Conservation (phyloP, 2,888 invertebrate genomes). For the Gastracanthus pulcherrimus region DNA sequence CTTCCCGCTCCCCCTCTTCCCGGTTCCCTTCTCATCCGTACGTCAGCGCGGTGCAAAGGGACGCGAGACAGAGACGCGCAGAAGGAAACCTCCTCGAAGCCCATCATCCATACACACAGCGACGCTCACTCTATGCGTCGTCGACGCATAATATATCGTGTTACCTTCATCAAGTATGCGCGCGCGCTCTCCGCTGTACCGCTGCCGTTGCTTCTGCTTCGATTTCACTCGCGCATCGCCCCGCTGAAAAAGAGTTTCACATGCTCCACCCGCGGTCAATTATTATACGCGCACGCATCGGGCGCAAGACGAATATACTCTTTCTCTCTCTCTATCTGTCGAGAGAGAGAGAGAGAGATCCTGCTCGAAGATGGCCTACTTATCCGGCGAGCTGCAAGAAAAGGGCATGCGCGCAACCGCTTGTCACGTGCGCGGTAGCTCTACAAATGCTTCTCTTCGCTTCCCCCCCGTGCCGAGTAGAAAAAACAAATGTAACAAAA, state of each 20-base stretch:
- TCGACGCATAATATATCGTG: slow-evolving; percentile 32
- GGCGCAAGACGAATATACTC: too few species aligned
- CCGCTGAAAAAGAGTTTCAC: not conserved
- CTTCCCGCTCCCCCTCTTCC: too few species aligned
- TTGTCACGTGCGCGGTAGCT: not conserved
- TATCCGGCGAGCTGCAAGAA: slow-evolving; percentile 65
- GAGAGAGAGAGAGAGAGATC: slow-evolving; percentile 65
- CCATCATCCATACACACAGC: not conserved
- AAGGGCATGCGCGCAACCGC: slow-evolving; percentile 16
- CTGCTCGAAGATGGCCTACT: slow-evolving; percentile 73
- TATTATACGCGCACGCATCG: slow-evolving; percentile 7
- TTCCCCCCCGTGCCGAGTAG: not conserved
- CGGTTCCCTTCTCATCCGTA: not conserved
- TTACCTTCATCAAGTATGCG: slow-evolving; percentile 55
- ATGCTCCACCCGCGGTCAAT: not conserved
- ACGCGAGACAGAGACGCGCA: not conserved
- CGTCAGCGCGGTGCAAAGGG: not conserved
- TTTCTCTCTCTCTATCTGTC: too few species aligned
- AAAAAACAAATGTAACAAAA: slow-evolving; percentile 53
- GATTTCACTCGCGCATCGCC: not conserved
- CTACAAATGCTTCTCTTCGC: too few species aligned
- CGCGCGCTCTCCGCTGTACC: slow-evolving; percentile 2
- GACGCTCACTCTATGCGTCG: not conserved
- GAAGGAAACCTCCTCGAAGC: not conserved
- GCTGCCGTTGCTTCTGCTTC: too few species aligned